A percentile compares a stretch with the other conserved stretches of the same genome.
Evolutionary conservation across 2,888 invertebrate genomes (phyloP).

Genomic region (Latrodectus hesperus): DNA sequence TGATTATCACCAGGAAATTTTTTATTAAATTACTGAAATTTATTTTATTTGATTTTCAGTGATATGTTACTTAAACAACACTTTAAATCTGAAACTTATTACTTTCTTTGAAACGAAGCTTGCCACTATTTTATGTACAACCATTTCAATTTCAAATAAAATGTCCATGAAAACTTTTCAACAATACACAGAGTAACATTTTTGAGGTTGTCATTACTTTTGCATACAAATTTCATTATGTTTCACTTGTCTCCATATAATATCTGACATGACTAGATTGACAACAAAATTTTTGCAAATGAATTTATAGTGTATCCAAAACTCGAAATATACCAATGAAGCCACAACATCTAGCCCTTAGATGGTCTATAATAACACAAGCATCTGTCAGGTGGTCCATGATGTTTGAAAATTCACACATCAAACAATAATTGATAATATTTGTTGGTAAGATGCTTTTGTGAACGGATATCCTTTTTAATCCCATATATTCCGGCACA

Average conservation of each 20-base stretch:
- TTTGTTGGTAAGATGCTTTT: constrained; percentile 82
- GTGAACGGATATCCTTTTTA: constrained; percentile 90
- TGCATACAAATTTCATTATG: not conserved
- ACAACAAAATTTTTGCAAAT: not conserved
- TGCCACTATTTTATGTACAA: no score
- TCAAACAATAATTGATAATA: constrained; percentile 86
- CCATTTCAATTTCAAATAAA: no score
- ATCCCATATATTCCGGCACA: constrained; percentile 86
- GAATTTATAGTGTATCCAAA: constrained; percentile 43
- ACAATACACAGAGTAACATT: no score
- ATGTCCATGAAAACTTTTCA: no score
- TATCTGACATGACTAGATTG: constrained; percentile 1
- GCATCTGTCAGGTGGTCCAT: constrained; percentile 90
- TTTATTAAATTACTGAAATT: no score
- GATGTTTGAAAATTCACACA: constrained; percentile 92
- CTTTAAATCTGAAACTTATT: no score
- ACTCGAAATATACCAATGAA: constrained; percentile 85
- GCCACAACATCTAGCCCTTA: constrained; percentile 91
- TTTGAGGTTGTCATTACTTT: no score
- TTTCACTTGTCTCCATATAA: not conserved
- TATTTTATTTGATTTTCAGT: no score
- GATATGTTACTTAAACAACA: no score
- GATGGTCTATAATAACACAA: constrained; percentile 88
- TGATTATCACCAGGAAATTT: no score
- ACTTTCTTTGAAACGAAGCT: no score